Conservation (phyloP, 2,888 invertebrate genomes). For the Candidula unifasciata region DNA sequence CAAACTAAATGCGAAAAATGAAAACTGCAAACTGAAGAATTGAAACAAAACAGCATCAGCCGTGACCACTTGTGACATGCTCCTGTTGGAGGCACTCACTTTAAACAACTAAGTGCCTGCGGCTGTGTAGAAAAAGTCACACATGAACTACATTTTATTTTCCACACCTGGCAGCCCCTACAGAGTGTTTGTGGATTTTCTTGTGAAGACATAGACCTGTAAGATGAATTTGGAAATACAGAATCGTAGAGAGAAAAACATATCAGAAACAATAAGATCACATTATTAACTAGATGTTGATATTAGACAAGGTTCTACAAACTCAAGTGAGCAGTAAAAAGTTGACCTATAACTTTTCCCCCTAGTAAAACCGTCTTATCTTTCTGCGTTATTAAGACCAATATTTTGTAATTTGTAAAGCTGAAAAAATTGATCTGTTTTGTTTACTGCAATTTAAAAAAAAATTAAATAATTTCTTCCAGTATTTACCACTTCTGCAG, state of each 20-base stretch:
- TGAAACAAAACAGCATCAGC: slow-evolving; percentile 35
- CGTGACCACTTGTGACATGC: slow-evolving; percentile 33
- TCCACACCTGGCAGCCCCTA: slow-evolving; percentile 34
- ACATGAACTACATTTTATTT: slow-evolving; percentile 31
- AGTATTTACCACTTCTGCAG: too few species aligned
- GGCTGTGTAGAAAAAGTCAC: slow-evolving; percentile 25
- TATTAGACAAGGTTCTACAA: too few species aligned
- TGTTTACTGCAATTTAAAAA: too few species aligned
- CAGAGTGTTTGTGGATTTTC: slow-evolving; percentile 44
- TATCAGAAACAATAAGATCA: neutral
- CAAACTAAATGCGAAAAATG: slow-evolving; percentile 27
- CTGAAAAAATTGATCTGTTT: too few species aligned
- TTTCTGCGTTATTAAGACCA: too few species aligned
- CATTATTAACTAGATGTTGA: slow-evolving; percentile 1
- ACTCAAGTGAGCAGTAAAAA: too few species aligned
- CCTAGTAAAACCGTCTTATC: too few species aligned
- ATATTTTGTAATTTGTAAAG: too few species aligned
- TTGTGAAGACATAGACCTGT: slow-evolving; percentile 52
- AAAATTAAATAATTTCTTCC: too few species aligned
- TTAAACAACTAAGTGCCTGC: slow-evolving; percentile 36
- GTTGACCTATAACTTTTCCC: too few species aligned
- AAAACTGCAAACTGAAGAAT: slow-evolving; percentile 36
- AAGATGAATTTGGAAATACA: slow-evolving; percentile 26
- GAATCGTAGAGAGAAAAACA: neutral
- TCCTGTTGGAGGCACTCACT: slow-evolving; percentile 34